Base-by-base conservation (phyloP, 2,888 invertebrate genomes). In the Frankliniella fusca region DNA sequence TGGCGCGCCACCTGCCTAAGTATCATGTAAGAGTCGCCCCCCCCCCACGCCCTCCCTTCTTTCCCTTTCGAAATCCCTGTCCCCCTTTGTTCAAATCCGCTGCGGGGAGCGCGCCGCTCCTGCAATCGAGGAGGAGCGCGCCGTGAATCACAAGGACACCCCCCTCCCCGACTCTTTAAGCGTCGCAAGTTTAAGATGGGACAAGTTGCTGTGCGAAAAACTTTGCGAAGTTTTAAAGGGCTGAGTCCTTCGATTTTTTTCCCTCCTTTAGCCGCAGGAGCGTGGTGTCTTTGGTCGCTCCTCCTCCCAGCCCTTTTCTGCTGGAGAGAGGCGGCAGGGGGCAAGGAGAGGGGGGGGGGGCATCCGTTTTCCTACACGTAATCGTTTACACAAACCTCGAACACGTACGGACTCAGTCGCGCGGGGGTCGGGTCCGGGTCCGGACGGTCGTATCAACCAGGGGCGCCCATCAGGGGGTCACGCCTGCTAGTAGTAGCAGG, bases 101-200 rank as follows among this genome's bases (percentile, higher is more conserved):
- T 38, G 38, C 38, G 38, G 3, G 5, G 38, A 38, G 38, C 38
- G 38, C 38, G 38, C 38, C 5, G 38, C 38, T 38, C 38, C 38
- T 38, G 38, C 38, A 38, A 38, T 38, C 38, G 38, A 38, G 38
- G 38, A 38, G 38, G 38, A 38, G 38, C 38, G 38, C 38, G 38
- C 5, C 38, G 38, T 38, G 38, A 38, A 38, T 38, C 38, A 38
- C 38, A 38, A 38, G 38, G 18, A 18, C 54, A 54, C 70, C 70
- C 70, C 61, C 27, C 12, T 27, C 12, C 27, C 27, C 70, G 8
- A 12, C 70, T 76, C 70, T 76, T 76, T 76, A 27, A 76, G 70
- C 70, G 70, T 1, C 70, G 70, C 70, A 76, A 76, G 70, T 76
- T 76, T 76, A 76, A 76, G 70, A 76, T 76, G 70, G 70, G 70